Conservation (phyloP, 2,113 vertebrate genomes). For the Patagioenas fasciata region DNA sequence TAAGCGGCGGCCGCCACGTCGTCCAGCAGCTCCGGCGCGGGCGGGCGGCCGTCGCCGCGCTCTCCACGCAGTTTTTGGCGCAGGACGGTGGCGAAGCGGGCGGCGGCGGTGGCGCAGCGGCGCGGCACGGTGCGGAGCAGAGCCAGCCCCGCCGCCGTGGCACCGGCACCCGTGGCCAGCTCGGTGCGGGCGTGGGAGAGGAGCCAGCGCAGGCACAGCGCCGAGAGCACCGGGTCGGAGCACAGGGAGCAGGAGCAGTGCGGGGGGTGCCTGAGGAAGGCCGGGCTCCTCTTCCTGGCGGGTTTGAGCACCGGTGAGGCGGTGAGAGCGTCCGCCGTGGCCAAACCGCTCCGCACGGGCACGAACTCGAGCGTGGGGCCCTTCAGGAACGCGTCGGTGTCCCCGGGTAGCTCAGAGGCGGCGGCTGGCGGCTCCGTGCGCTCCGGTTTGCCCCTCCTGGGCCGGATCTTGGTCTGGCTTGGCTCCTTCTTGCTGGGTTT, state of each 20-base stretch:
- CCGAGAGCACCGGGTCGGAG: conserved; percentile 76
- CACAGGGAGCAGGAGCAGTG: conserved; percentile 82
- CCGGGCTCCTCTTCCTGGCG: conserved; percentile 54
- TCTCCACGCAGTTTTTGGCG: neutral
- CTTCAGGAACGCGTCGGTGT: conserved; percentile 76
- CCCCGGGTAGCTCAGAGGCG: neutral
- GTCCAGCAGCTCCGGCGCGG: conserved; percentile 56
- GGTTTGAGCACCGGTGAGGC: conserved; percentile 78
- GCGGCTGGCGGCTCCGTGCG: neutral
- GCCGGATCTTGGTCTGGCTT: conserved; percentile 73
- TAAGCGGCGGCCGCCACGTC: conserved; percentile 78
- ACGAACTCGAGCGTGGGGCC: conserved; percentile 64
- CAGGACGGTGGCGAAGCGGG: neutral
- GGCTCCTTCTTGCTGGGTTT: neutral
- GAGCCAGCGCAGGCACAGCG: conserved; percentile 81
- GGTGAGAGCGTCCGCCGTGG: neutral
- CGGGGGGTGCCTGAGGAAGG: conserved; percentile 74
- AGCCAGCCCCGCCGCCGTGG: conserved; percentile 4
- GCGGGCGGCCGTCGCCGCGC: rapidly evolving
- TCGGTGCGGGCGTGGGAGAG: conserved; percentile 68
- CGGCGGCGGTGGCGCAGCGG: conserved; percentile 53
- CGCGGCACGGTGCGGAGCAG: conserved; percentile 69
- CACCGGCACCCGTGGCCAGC: conserved; percentile 32
- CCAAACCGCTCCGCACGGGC: conserved; percentile 20
- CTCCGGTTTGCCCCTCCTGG: conserved; percentile 73